phyloP scores from a whole-genome alignment of 2,797 vertebrate species.

The Nothura maculosa region DNA sequence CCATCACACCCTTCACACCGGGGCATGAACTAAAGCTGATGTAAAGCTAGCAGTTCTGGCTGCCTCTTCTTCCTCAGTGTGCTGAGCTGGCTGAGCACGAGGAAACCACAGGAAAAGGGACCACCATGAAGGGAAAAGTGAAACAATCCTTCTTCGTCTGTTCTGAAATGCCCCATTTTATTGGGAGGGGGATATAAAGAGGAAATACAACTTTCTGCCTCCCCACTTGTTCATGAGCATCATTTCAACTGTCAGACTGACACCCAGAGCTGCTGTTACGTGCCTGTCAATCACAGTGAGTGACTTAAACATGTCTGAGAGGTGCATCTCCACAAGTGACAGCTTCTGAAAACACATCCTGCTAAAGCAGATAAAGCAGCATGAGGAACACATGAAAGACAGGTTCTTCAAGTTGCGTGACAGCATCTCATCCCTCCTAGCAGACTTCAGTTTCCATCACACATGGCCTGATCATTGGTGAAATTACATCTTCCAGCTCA shows the following conservation, averaged over 20 bases:
- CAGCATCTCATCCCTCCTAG: background rate
- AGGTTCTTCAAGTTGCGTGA: background rate
- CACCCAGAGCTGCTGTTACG: rapidly evolving
- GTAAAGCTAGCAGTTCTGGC: background rate
- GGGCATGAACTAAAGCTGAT: background rate
- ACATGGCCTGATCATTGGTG: background rate
- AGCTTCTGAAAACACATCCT: background rate
- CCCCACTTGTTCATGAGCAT: background rate
- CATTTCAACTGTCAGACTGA: rapidly evolving
- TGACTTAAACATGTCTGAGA: background rate
- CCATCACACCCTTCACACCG: background rate
- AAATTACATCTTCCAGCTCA: background rate
- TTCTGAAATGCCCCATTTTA: background rate
- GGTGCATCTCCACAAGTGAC: background rate
- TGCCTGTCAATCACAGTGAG: rapidly evolving
- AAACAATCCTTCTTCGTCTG: background rate
- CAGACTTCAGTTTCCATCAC: background rate
- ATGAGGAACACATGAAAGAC: background rate
- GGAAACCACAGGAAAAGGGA: background rate
- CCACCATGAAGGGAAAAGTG: background rate
- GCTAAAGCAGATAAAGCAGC: background rate
- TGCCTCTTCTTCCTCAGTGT: background rate
- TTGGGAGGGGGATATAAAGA: background rate
- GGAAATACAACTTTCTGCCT: background rate
- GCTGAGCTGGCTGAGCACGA: rapidly evolving